These are phyloP conservation scores for Phrynocephalus vlangalii DNA, from an alignment of 2,797 vertebrate genomes.

Conservation along the genomic window DNA sequence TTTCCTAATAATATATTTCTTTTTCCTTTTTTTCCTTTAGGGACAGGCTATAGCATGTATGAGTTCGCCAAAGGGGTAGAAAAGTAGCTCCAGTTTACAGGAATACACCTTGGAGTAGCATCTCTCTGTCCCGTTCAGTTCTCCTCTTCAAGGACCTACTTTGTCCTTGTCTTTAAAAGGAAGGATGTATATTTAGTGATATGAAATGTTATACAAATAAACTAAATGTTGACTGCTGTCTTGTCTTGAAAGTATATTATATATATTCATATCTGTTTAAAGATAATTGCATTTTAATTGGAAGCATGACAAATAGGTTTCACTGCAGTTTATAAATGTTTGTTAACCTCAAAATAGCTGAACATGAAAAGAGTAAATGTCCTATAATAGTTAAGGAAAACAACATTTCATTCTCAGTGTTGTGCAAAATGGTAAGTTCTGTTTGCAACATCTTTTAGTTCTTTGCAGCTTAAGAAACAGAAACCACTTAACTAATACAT, in stretches of 20 bases:
- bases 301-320: not conserved
- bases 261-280: not conserved
- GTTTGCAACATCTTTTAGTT: not conserved
- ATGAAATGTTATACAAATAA: constrained; percentile 84
- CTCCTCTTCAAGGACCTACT: constrained; percentile 62
- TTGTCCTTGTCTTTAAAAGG: constrained; percentile 70
- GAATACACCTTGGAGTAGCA: constrained; percentile 39
- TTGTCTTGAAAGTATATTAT: constrained; percentile 23
- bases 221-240: constrained; percentile 73
- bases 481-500: not conserved
- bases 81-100: constrained; percentile 51
- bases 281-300: constrained; percentile 1
- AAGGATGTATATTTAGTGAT: constrained; percentile 85
- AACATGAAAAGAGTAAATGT: not conserved
- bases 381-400: not conserved
- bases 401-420: not conserved
- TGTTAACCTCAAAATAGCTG: constrained; percentile 1
- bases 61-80: too few relatives aligned
- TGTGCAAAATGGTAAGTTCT: not conserved
- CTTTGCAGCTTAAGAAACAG: not conserved
- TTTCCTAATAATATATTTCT: constrained; percentile 47
- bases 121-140: constrained; percentile 65
- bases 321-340: not conserved
- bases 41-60: constrained; percentile 76
- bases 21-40: constrained; percentile 76